Evolutionary conservation across 2,888 invertebrate genomes (phyloP).

Genomic region (Drymonia ruficornis): DNA sequence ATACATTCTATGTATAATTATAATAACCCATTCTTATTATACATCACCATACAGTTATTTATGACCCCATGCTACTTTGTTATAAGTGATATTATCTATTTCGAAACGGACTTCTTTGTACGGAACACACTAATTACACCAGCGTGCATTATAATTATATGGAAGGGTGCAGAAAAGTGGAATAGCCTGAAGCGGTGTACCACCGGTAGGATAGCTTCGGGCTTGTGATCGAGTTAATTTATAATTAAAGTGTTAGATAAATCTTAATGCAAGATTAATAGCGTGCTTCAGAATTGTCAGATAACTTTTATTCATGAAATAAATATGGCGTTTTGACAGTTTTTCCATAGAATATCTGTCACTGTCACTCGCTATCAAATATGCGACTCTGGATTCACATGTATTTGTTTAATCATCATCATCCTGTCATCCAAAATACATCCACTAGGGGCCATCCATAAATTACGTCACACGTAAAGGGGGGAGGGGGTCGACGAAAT

Average conservation of each 20-base stretch:
- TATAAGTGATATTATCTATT: conserved; percentile 66
- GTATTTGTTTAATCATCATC: too few relatives aligned
- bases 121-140: conserved; percentile 61
- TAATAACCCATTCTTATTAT: conserved; percentile 25
- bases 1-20: too few relatives aligned
- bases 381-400: too few relatives aligned
- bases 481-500: too few relatives aligned
- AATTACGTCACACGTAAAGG: too few relatives aligned
- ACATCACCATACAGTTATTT: conserved; percentile 45
- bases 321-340: too few relatives aligned
- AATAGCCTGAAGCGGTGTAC: conserved; percentile 51
- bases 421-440: too few relatives aligned
- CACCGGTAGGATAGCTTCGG: conserved; percentile 31
- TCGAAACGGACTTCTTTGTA: conserved; percentile 67
- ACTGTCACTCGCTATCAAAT: too few relatives aligned
- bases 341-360: too few relatives aligned
- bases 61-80: conserved; percentile 55
- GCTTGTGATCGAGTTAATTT: conserved; percentile 26
- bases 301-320: too few relatives aligned
- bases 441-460: too few relatives aligned
- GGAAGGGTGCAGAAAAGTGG: conserved; percentile 66
- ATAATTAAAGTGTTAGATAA: conserved; percentile 4
- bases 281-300: too few relatives aligned
- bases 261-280: background rate
- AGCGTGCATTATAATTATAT: conserved; percentile 74